Percentiles rank a stretch among this genome's conserved stretches.
Conservation (phyloP, 2,113 vertebrate species). For the Cyphomyrus plagiostoma region DNA sequence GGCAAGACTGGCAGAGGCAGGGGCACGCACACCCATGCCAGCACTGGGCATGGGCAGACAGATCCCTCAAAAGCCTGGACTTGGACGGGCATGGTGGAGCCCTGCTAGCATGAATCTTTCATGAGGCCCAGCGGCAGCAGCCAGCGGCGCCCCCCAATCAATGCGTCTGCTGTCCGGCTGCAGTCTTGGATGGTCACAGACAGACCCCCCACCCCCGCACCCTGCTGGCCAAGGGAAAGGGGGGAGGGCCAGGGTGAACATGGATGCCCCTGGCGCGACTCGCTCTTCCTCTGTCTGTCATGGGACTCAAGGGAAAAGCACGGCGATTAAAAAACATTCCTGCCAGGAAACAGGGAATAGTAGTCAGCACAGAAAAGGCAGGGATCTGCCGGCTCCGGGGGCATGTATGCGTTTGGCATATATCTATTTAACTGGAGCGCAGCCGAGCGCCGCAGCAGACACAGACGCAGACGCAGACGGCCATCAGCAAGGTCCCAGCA, state of each 20-base stretch:
- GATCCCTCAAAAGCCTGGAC: conserved; percentile 33
- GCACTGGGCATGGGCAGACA: conserved; percentile 49
- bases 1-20: neutral
- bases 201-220: neutral
- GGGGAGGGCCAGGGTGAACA: neutral
- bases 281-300: conserved; percentile 12
- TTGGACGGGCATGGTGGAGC: conserved; percentile 20
- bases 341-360: neutral
- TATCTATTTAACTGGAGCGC: conserved; percentile 18
- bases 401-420: conserved; percentile 24
- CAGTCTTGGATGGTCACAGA: neutral
- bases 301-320: neutral
- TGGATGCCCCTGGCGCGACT: neutral
- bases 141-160: conserved; percentile 21
- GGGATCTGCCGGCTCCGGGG: neutral
- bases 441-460: conserved; percentile 30
- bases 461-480: conserved; percentile 3
- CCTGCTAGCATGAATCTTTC: conserved; percentile 37
- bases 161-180: conserved; percentile 30
- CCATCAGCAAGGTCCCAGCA: neutral
- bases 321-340: neutral
- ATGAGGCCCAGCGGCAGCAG: conserved; percentile 33
- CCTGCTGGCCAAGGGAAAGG: neutral
- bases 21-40: neutral
- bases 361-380: conserved; percentile 10